Base-by-base conservation (phyloP, 2,888 invertebrate species). In the Exocentrus adspersus region DNA sequence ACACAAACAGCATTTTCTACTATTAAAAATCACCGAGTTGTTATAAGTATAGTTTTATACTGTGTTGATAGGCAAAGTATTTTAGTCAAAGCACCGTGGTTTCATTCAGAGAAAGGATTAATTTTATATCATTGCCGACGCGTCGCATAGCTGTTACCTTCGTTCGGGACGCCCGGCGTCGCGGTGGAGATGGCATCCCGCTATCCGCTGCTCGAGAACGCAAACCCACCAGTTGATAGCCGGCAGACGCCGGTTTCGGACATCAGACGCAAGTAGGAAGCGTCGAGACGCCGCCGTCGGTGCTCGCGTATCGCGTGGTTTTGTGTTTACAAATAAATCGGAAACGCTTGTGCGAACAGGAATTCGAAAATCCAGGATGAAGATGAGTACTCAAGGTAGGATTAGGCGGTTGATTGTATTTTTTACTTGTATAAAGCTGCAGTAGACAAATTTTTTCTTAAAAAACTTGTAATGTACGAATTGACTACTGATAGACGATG, bases 171-270 rank as follows among this genome's bases (percentile, higher is more conserved):
- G 19, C 43, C 28, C 41, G 51, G n/a, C 19, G 16, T 12, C 19
- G 14, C 24, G 21, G 28, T 28, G 42, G 50, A 37, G 50, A 42
- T 19, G 46, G 58, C 50, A 20, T 37, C 43, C 46, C 2, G 21
- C 24, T 37, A n/a, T n/a, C 14, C 52, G 53, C 32, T 24, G 24
- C 43, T 54, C 17, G 43, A 32, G 45, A 57, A 45, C 20, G 56
- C 57, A 60, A 58, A 70, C 68, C 71, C 73, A 73, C 73, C 70
- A 73, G 73, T 73, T 73, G 73, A 72, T 73, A 67, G 66, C 72
- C 69, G 71, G 70, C 70, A 46, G 57, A 65, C 71, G 70, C 68
- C 68, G 72, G 64, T 63, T 50, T 64, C 72, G 69, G 72, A 62
- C 59, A 51, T 56, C 14, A 42, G 46, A 28, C 32, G 37, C 20